These are phyloP conservation scores for Ascaphus truei DNA, from an alignment of 2,113 vertebrate genomes.

Conservation along the genomic window DNA sequence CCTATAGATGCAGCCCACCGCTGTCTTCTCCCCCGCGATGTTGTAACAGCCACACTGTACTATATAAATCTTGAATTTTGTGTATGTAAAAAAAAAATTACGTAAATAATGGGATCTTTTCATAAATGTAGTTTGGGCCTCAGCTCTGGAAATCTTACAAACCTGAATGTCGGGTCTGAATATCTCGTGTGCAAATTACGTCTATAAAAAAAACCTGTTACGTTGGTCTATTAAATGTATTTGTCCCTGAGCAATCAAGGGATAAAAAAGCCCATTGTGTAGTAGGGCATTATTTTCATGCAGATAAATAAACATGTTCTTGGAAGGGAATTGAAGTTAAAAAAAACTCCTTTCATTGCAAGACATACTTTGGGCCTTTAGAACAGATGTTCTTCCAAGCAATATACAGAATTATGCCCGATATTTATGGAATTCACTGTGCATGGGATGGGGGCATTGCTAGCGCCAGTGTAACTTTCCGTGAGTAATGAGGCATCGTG, in stretches of 20 bases:
- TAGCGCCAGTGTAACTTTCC: background rate
- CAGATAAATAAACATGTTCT: constrained; percentile 1
- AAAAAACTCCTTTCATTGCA: background rate
- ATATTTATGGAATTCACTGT: background rate
- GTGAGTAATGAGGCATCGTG: background rate
- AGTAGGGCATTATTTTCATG: constrained; percentile 15
- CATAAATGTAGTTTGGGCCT: background rate
- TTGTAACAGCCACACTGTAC: no score
- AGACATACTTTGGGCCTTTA: background rate
- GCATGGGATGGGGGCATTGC: background rate
- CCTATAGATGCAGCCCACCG: no score
- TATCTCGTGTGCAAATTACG: no score
- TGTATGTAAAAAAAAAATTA: no score
- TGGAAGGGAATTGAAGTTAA: constrained; percentile 6
- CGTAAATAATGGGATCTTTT: no score
- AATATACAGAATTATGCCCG: background rate
- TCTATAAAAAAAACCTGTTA: background rate
- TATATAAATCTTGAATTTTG: no score
- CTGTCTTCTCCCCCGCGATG: no score
- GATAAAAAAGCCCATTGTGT: background rate
- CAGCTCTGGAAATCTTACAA: background rate
- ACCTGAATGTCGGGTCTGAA: background rate
- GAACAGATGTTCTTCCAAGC: constrained; percentile 16
- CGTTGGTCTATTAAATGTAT: background rate
- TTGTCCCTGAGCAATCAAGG: background rate